phyloP scores from a whole-genome alignment of 2,797 vertebrate genomes.

The Australoheros facetus region DNA sequence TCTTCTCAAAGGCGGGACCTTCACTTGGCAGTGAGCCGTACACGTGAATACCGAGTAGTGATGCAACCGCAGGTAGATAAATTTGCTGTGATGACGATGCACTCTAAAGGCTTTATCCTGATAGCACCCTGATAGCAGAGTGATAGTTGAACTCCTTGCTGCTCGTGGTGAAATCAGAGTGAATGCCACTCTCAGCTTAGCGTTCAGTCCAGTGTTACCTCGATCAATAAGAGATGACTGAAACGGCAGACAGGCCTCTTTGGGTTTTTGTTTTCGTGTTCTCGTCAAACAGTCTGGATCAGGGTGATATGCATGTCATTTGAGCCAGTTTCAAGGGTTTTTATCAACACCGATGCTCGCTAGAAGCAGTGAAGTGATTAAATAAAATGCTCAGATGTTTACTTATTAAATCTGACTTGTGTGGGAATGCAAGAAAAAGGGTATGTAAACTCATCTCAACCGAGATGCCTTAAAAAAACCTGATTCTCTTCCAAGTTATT shows the following conservation, averaged over 20 bases:
- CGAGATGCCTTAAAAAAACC: background rate
- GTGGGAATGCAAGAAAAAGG: slow-evolving; percentile 12
- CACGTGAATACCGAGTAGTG: slow-evolving; percentile 57
- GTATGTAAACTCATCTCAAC: background rate
- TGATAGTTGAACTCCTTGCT: slow-evolving; percentile 11
- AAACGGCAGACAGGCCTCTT: background rate
- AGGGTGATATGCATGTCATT: background rate
- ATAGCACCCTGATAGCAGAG: slow-evolving; percentile 38
- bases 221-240: slow-evolving; percentile 32
- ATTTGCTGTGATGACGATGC: slow-evolving; percentile 39
- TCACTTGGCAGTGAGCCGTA: slow-evolving; percentile 30
- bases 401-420: background rate
- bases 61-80: slow-evolving; percentile 67
- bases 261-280: background rate
- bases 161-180: slow-evolving; percentile 34
- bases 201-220: slow-evolving; percentile 7
- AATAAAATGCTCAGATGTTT: background rate
- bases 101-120: slow-evolving; percentile 48
- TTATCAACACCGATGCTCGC: slow-evolving; percentile 7
- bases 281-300: background rate
- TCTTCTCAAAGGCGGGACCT: slow-evolving; percentile 29
- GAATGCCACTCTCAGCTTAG: slow-evolving; percentile 13
- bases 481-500: background rate
- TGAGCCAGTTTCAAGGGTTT: slow-evolving; percentile 6
- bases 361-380: background rate